Conservation (phyloP, 1,140 invertebrate species). For the Portunus trituberculatus region DNA sequence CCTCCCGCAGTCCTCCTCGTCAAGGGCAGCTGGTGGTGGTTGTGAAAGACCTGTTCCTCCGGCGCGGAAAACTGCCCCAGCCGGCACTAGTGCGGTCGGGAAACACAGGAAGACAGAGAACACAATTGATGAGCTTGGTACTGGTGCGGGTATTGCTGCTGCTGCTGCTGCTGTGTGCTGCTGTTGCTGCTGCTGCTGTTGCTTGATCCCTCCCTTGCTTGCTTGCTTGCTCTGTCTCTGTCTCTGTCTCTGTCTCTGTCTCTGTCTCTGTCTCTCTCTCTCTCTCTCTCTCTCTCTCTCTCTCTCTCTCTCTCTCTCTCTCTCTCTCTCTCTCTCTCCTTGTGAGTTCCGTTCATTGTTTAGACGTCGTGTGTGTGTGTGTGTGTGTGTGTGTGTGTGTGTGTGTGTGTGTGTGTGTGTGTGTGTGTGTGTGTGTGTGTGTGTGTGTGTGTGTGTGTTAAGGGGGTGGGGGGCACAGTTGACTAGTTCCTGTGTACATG, state of each 20-base stretch:
- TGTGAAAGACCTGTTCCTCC: not conserved
- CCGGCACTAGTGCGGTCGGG: not conserved
- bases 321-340: not conserved
- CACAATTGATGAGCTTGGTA: too few relatives aligned
- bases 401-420: not conserved
- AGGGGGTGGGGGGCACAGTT: not conserved
- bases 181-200: too few relatives aligned
- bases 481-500: too few relatives aligned
- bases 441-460: conserved; percentile 7
- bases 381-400: not conserved
- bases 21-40: not conserved
- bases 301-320: not conserved
- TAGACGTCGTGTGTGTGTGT: not conserved
- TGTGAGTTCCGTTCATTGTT: conserved; percentile 12
- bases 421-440: not conserved
- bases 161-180: too few relatives aligned
- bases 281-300: conserved; percentile 20
- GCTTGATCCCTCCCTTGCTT: too few relatives aligned
- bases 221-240: too few relatives aligned
- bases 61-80: not conserved
- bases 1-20: not conserved
- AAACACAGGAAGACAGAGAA: not conserved
- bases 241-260: not conserved
- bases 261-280: not conserved
- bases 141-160: too few relatives aligned